Evolutionary conservation across 2,888 invertebrate species (phyloP), one percentile per base, ranked within the genome.

Genomic region (Ormyrus pomaceus): DNA sequence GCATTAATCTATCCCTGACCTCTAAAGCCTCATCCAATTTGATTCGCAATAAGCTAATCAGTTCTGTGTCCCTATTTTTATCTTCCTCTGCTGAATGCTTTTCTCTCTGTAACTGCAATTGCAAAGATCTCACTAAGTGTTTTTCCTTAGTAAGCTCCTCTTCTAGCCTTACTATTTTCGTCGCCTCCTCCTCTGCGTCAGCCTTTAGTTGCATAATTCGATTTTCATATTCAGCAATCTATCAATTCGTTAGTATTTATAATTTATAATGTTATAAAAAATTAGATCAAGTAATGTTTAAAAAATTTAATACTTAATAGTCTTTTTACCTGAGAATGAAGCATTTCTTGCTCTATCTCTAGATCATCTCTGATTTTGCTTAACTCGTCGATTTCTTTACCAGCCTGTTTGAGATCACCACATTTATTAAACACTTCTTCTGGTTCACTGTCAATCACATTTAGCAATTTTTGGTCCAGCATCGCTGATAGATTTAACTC

Each of bases 1-100:
- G 55, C 1, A 75, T 11, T n/a, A 82, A 58, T 11, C 72, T 80
- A n/a, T 93, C 91, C 85, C 95, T 95, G 0, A 93, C 93, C 62
- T 93, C 92, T 87, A 95, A 91, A 0, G 94, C 93, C 0, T 92
- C 92, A 83, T 95, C 94, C 6, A 96, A 79, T 65, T 90, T 87
- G 48, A 86, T 84, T 66, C 90, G 87, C 61, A 91, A 79, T 50
- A 82, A 83, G 6, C 81, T 83, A n/a, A 89, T 87, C 4, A 88
- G 74, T 55, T 87, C 86, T 5, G 86, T 85, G 70, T 88, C 87
- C 45, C 86, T 85, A 50, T 82, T 76, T 65, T 87, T 86, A 56
- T 84, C 81, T n/a, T 84, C 83, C 48, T 84, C 82, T 5, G 84
- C 83, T 0, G 83, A 75, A 8, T 84, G 80, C 64, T 86, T 85